Evolutionary conservation across 2,888 invertebrate genomes (phyloP).

Genomic region (Nesidiocoris tenuis): DNA sequence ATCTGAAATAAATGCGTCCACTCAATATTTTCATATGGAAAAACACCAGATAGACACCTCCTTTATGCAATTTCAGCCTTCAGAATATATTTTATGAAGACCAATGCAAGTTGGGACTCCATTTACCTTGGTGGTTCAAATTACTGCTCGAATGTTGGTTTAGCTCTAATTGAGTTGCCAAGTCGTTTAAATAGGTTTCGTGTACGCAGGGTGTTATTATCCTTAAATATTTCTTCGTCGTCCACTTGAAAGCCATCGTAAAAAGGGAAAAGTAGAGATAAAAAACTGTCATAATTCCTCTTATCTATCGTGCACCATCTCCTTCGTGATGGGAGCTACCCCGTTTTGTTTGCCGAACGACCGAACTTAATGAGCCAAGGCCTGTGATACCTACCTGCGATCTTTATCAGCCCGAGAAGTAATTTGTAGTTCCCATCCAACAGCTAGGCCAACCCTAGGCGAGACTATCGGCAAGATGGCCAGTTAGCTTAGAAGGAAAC

Average conservation of each 20-base stretch:
- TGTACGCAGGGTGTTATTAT: background rate
- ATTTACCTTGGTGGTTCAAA: no score
- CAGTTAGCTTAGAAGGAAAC: background rate
- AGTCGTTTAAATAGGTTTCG: background rate
- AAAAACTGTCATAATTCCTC: conserved; percentile 34
- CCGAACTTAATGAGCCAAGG: conserved; percentile 34
- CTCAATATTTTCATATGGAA: no score
- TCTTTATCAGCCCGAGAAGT: conserved; percentile 26
- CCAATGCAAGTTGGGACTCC: no score
- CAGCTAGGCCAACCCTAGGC: conserved; percentile 2
- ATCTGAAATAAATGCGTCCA: no score
- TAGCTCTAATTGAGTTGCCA: background rate
- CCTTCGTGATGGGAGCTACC: conserved; percentile 24
- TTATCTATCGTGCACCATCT: conserved; percentile 30
- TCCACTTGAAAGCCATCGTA: background rate
- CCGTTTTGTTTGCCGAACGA: conserved; percentile 38
- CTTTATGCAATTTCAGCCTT: no score
- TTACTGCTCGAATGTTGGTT: background rate
- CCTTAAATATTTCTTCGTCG: background rate
- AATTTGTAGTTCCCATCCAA: conserved; percentile 34
- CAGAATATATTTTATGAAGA: no score
- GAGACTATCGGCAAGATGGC: background rate
- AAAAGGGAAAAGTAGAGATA: background rate
- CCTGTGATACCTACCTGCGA: conserved; percentile 24
- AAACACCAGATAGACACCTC: no score